Percentiles rank a stretch among this genome's conserved stretches.
Conservation (phyloP, 2,113 vertebrate species). For the Hippocampus zosterae region DNA sequence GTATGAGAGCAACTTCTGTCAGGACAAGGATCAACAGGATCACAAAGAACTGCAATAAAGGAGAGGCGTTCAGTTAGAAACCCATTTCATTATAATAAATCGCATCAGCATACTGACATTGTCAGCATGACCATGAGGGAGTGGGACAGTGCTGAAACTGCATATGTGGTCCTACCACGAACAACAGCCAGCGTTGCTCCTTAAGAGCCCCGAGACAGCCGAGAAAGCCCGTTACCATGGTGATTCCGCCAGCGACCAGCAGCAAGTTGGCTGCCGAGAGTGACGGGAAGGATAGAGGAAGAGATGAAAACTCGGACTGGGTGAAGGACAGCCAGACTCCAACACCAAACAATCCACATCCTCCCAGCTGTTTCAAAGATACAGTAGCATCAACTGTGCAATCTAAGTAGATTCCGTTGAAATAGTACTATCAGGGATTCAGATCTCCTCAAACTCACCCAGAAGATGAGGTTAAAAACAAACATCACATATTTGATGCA, state of each 20-base stretch:
- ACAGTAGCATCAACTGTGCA: not conserved
- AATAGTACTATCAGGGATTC: not conserved
- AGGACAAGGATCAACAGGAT: constrained; percentile 78
- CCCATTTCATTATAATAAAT: not conserved
- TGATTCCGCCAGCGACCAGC: constrained; percentile 77
- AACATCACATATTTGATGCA: constrained; percentile 82
- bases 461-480: constrained; percentile 83
- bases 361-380: constrained; percentile 70
- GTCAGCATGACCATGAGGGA: too few species aligned
- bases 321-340: constrained; percentile 82
- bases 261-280: constrained; percentile 80
- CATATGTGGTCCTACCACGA: constrained; percentile 65
- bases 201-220: constrained; percentile 81
- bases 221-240: constrained; percentile 83
- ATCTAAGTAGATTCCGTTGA: not conserved
- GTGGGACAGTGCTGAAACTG: too few species aligned
- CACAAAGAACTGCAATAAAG: constrained; percentile 74
- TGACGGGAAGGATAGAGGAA: constrained; percentile 79
- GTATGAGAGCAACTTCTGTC: constrained; percentile 69
- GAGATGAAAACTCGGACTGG: constrained; percentile 78
- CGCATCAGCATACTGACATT: not conserved
- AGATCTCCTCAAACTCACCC: constrained; percentile 67
- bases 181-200: constrained; percentile 79
- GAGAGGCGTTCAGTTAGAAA: not conserved
- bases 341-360: constrained; percentile 80